Evolutionary conservation across 2,888 invertebrate species (phyloP).

Genomic region (Pyrocoelia pectoralis): DNA sequence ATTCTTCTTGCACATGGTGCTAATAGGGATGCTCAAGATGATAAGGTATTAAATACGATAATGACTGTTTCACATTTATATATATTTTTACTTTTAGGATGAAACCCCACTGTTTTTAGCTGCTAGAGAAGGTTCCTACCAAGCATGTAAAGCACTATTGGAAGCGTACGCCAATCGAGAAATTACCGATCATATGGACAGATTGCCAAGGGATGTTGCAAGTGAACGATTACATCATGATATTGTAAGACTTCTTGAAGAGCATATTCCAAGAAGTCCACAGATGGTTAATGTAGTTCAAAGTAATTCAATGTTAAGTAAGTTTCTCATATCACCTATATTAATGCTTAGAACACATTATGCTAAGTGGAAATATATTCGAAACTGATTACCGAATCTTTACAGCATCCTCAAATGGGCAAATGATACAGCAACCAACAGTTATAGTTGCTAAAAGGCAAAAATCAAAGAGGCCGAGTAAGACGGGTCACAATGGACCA

Average conservation of each 20-base stretch:
- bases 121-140: constrained; percentile 93
- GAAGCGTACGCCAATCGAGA: constrained; percentile 95
- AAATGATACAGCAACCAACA: constrained; percentile 84
- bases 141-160: constrained; percentile 88
- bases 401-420: constrained; percentile 73
- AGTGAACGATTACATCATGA: constrained; percentile 91
- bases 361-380: too few relatives aligned
- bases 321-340: constrained; percentile 43
- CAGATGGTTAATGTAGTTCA: constrained; percentile 76
- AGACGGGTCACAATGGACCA: constrained; percentile 63
- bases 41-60: constrained; percentile 81
- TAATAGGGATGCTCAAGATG: constrained; percentile 96
- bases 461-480: constrained; percentile 76
- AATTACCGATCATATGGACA: constrained; percentile 98
- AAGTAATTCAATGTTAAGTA: constrained; percentile 64
- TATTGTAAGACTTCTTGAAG: constrained; percentile 89
- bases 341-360: not conserved
- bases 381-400: not conserved
- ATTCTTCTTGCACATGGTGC: constrained; percentile 92
- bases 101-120: constrained; percentile 97
- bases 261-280: constrained; percentile 84
- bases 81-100: constrained; percentile 66
- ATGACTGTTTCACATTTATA: too few relatives aligned
- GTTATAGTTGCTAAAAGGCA: constrained; percentile 78
- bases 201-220: constrained; percentile 92